A percentile compares a stretch with the other conserved stretches of the same genome.
phyloP scores from a whole-genome alignment of 2,888 invertebrate genomes.

The Synanthedon myopaeformis region DNA sequence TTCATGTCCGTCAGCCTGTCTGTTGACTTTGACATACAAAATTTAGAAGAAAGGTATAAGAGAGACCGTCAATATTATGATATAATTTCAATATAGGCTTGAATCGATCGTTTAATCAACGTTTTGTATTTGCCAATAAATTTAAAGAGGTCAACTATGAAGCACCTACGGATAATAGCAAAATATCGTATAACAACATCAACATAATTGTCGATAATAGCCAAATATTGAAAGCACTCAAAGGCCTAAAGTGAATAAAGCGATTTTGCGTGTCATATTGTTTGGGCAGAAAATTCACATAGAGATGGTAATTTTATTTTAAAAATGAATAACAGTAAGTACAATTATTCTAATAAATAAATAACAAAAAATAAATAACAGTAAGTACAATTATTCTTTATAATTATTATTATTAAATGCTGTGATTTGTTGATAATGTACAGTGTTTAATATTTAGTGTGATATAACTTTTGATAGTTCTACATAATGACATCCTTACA shows the following conservation, averaged over 20 bases:
- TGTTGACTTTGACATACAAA: too few species aligned
- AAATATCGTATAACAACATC: neutral
- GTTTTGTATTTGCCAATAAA: neutral
- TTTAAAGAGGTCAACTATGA: neutral
- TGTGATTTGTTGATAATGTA: too few species aligned
- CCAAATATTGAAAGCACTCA: neutral
- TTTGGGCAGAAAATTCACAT: neutral
- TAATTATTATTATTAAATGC: too few species aligned
- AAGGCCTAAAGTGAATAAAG: neutral
- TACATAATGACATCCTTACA: too few species aligned
- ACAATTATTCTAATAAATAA: neutral
- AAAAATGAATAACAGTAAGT: neutral
- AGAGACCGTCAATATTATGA: too few species aligned
- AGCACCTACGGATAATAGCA: neutral
- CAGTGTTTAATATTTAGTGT: too few species aligned
- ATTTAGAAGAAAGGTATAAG: too few species aligned
- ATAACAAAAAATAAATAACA: neutral
- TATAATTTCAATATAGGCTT: too few species aligned
- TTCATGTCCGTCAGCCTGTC: too few species aligned
- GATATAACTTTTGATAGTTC: too few species aligned
- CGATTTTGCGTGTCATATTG: neutral
- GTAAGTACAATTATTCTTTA: too few species aligned
- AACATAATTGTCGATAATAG: neutral
- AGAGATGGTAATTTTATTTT: neutral
- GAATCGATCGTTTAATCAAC: neutral